These are phyloP conservation scores for Scolopax mira DNA, from an alignment of 2,113 vertebrate species.

Conservation along the genomic window DNA sequence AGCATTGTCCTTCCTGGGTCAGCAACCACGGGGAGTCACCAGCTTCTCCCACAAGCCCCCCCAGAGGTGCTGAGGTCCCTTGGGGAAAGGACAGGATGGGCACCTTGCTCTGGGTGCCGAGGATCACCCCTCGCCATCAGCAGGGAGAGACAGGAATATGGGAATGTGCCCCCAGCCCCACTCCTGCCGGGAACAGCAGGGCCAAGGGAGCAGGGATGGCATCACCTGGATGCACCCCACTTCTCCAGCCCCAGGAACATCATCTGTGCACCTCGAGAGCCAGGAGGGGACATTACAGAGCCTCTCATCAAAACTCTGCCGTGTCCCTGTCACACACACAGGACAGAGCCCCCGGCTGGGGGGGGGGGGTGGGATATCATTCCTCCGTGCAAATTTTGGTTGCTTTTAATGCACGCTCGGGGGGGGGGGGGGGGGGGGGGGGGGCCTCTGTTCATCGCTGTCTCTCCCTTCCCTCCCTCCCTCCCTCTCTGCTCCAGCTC, in stretches of 20 bases:
- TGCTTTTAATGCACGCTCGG: accelerated
- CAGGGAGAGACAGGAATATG: not conserved
- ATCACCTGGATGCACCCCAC: accelerated
- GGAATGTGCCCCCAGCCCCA: not conserved
- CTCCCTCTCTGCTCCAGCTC: not conserved
- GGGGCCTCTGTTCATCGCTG: not conserved
- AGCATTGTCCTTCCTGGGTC: accelerated
- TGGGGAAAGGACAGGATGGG: accelerated
- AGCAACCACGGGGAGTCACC: accelerated
- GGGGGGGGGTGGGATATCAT: accelerated
- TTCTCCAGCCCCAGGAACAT: not conserved
- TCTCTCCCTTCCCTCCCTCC: not conserved
- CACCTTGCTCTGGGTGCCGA: not conserved
- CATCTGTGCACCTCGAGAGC: not conserved
- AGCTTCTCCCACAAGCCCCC: accelerated
- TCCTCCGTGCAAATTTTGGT: not conserved
- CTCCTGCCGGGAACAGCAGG: not conserved
- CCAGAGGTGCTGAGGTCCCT: accelerated
- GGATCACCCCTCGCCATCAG: not conserved
- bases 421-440: too few species aligned
- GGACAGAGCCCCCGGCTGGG: accelerated
- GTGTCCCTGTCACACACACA: accelerated
- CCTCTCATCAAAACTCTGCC: accelerated
- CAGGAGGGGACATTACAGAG: not conserved
- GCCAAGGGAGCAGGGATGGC: not conserved